A percentile compares a stretch with the other conserved stretches of the same genome.
Evolutionary conservation across 2,888 invertebrate species (phyloP).

Genomic region (Adineta ricciae): DNA sequence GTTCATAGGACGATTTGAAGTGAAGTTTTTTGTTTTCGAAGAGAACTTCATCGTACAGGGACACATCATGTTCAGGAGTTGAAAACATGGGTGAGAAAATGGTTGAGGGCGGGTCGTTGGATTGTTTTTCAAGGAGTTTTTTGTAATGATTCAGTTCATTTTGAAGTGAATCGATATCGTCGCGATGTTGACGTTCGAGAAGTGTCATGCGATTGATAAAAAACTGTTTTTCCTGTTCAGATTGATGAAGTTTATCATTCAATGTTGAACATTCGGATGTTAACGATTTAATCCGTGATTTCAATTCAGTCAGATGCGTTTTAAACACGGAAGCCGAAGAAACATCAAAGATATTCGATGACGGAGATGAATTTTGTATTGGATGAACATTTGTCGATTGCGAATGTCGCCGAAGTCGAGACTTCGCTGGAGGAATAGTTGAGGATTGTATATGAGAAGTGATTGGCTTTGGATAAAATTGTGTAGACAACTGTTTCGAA

Average conservation of each 20-base stretch:
- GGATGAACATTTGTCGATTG: neutral
- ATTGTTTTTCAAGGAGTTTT: neutral
- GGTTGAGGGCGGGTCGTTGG: neutral
- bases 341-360: neutral
- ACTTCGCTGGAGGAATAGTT: neutral
- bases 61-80: neutral
- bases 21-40: neutral
- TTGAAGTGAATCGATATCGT: slow-evolving; percentile 13
- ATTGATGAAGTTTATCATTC: neutral
- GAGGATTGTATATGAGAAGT: neutral
- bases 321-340: neutral
- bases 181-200: neutral
- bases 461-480: neutral
- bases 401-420: neutral
- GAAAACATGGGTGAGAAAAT: neutral
- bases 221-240: neutral
- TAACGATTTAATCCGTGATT: neutral
- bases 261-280: neutral
- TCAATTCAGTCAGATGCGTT: neutral
- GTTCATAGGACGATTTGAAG: neutral
- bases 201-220: neutral
- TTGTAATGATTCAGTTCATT: neutral
- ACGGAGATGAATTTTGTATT: neutral
- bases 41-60: slow-evolving; percentile 16
- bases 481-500: neutral